Base-by-base conservation (phyloP, 2,888 invertebrate genomes). In the Cephus pygmeus region DNA sequence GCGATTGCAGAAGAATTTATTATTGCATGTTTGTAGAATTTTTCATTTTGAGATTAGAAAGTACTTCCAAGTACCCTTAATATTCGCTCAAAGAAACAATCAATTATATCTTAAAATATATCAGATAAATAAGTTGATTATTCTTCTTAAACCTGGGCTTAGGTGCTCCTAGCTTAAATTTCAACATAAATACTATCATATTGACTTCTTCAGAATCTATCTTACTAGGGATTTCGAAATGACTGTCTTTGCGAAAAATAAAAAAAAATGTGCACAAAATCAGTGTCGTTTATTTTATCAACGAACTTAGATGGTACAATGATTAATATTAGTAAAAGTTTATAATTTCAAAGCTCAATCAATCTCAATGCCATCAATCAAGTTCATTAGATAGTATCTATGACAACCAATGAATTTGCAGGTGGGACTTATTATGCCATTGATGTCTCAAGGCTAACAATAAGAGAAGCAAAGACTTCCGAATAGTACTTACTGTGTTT, bases 401-500 rank as follows among this genome's bases (percentile, higher is more conserved):
- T 23, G 9, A 23, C 2, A 4, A 23, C 23, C 56, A 56, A 40
- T 40, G 15, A 15, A 56, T 56, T 56, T 56, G 23, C 56, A 0
- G 6, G 23, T 34, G 34, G 9, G 33, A 31, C 12, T 56, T 33
- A 12, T 23, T 68, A 12, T 9, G 23, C 6, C 40, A 40, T 15
- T 56, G 9, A 56, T 56, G 56, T 23, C 23, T 23, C 56, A 56
- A 23, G 56, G 23, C 9, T 23, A 23, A 56, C 9, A 56, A 23
- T 9, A 9, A 56, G 9, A 56, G 23, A 23, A 56, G 56, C 56
- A 56, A 40, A 40, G 56, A 56, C 9, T 56, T 76, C 34, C 30
- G 30, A 30, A 71, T 34, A 15, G 31, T 71, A 95, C 96, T 95
- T 91, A 97, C 97, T 95, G 91, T 95, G 95, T 88, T 94, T 95